Percentiles rank a stretch among this genome's conserved stretches.
These are phyloP conservation scores for Diglossa cyanea DNA, from an alignment of 2,797 vertebrate genomes.

Conservation along the genomic window DNA sequence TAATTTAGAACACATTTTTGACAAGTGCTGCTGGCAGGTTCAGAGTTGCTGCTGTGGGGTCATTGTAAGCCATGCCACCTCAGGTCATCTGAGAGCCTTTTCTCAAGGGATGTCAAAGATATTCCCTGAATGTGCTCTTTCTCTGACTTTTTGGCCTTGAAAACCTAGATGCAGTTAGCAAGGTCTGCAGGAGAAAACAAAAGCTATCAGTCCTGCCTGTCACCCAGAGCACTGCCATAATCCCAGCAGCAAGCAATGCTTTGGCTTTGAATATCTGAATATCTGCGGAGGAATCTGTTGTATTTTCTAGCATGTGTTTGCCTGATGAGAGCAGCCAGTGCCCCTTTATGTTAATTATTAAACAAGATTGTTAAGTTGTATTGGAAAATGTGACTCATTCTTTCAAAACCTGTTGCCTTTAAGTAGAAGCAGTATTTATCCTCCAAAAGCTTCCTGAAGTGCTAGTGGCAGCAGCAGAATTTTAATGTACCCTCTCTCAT, in stretches of 20 bases:
- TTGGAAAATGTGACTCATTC: background rate
- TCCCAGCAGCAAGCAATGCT: background rate
- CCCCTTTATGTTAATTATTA: background rate
- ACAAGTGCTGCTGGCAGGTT: background rate
- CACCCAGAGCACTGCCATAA: background rate
- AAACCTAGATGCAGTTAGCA: background rate
- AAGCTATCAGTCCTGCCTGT: background rate
- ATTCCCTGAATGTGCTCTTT: background rate
- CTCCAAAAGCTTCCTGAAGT: constrained; percentile 1
- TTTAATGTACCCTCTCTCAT: constrained; percentile 23
- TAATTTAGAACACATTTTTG: background rate
- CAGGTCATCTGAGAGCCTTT: background rate
- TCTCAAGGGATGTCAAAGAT: background rate
- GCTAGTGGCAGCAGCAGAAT: background rate
- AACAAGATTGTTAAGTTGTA: background rate
- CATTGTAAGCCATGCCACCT: background rate
- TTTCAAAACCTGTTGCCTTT: constrained; percentile 18
- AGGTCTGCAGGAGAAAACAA: background rate
- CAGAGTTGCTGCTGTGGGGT: background rate
- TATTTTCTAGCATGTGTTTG: background rate
- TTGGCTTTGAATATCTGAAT: background rate
- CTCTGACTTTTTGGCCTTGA: background rate
- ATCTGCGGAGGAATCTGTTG: background rate
- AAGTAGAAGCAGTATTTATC: background rate
- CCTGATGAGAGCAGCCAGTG: background rate